Conservation (phyloP, 2,797 vertebrate species). For the Sorex maritimensis region DNA sequence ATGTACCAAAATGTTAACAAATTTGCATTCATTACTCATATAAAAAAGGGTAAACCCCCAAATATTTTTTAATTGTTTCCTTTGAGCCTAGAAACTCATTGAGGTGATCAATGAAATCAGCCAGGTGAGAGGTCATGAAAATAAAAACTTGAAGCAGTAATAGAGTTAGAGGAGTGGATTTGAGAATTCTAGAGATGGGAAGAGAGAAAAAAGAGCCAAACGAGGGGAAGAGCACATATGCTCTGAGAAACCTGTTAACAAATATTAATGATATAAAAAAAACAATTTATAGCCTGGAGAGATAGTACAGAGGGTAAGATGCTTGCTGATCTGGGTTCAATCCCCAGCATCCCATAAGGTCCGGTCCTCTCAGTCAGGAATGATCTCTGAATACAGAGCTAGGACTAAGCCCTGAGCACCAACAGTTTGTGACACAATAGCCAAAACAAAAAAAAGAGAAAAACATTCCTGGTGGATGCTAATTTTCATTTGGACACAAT, state of each 20-base stretch:
- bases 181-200: neutral
- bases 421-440: too few relatives aligned
- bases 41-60: neutral
- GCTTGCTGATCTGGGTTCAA: too few relatives aligned
- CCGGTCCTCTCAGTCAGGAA: too few relatives aligned
- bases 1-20: slow-evolving; percentile 8
- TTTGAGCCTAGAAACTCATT: neutral
- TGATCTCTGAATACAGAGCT: too few relatives aligned
- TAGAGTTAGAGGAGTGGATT: neutral
- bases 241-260: neutral
- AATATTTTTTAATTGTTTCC: neutral
- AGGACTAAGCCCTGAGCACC: too few relatives aligned
- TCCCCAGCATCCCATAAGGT: too few relatives aligned
- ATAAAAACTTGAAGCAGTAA: neutral
- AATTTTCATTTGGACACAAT: neutral
- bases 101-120: neutral
- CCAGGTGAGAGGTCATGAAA: neutral
- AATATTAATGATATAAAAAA: neutral
- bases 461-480: too few relatives aligned
- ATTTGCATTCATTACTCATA: slow-evolving; percentile 23
- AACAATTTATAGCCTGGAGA: too few relatives aligned
- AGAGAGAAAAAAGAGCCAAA: neutral
- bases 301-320: too few relatives aligned
- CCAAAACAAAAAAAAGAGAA: too few relatives aligned
- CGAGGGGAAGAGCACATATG: neutral